Base-by-base conservation (phyloP, 2,113 vertebrate genomes). In the Rhinoptilus africanus region DNA sequence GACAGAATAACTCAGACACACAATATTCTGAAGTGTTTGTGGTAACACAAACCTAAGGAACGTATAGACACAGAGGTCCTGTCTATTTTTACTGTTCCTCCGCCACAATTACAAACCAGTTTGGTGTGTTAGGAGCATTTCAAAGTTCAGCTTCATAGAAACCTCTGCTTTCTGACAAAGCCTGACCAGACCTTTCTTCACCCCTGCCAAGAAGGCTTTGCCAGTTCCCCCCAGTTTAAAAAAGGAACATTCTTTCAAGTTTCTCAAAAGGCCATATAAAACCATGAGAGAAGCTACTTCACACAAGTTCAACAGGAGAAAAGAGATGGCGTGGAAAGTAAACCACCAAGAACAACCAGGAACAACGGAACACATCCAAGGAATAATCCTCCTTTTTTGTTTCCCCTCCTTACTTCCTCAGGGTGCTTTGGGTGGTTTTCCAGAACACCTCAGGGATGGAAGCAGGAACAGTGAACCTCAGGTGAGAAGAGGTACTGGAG, bases 401-500 rank as follows among this genome's bases (percentile, higher is more conserved):
- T 12, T 2, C 1, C 11, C 22, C 20, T 34, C 4, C n/a, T 63
- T 43, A 50, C 4, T 43, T 88, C 54, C 30, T 41, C 21, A 45
- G 16, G 48, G 14, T 41, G 43, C 28, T 69, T 4, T 68, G 35
- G 22, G 21, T 51, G 50, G 41, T 18, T 64, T 82, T 62, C 41
- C 48, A 32, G 39, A 81, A 37, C 78, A 63, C 51, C 56, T 8
- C 0, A 0, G 48, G 57, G 51, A n/a, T 7, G 0, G 3, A 69
- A 50, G 62, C 20, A 63, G 23, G 26, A 59, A 59, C 6, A 19
- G 41, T 2, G 8, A 82, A 63, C 2, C 3, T 9, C 35, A 89
- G 34, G 47, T 7, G 19, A 89, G 56, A 76, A 69, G 63, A 51
- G 34, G 22, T 51, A 30, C 37, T n/a, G 56, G 27, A 51, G 57